Conservation (phyloP, 2,797 vertebrate species). For the Hafferia zeledoni region DNA sequence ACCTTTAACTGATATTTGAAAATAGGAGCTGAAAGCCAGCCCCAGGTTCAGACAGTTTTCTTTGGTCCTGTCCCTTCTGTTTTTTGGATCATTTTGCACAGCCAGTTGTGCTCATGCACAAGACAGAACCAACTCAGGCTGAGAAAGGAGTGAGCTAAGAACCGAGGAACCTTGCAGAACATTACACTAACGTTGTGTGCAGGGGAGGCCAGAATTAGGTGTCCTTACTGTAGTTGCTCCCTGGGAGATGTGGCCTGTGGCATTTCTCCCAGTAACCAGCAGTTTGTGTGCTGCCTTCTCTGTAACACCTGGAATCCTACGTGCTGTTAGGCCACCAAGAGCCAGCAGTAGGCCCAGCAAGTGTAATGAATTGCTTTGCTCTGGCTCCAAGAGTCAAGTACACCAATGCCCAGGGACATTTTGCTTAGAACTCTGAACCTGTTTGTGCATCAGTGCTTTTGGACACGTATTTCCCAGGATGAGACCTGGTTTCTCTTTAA, state of each 20-base stretch:
- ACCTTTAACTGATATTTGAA: conserved; percentile 75
- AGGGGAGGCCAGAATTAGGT: conserved; percentile 30
- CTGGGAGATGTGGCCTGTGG: background rate
- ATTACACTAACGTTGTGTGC: background rate
- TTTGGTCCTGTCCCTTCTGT: conserved; percentile 74
- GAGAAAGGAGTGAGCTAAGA: conserved; percentile 65
- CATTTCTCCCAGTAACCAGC: conserved; percentile 45
- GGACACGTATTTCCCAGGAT: conserved; percentile 32
- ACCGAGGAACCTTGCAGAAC: conserved; percentile 56
- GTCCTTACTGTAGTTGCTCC: conserved; percentile 27
- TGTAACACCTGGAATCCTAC: conserved; percentile 40
- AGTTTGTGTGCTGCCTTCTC: conserved; percentile 29
- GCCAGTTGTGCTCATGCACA: conserved; percentile 37
- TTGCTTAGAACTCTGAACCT: conserved; percentile 66
- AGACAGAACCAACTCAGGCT: conserved; percentile 58
- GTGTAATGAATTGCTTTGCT: conserved; percentile 68
- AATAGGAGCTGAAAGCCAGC: conserved; percentile 67
- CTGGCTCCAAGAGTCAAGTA: conserved; percentile 72
- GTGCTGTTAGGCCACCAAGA: background rate
- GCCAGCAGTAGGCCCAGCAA: conserved; percentile 53
- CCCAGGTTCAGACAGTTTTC: conserved; percentile 67
- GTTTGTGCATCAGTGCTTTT: conserved; percentile 61
- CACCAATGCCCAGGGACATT: conserved; percentile 52
- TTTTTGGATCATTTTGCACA: conserved; percentile 60
- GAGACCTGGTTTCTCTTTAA: conserved; percentile 60